Base-by-base conservation (phyloP, 2,113 vertebrate species). In the Illadopsis cleaveri region DNA sequence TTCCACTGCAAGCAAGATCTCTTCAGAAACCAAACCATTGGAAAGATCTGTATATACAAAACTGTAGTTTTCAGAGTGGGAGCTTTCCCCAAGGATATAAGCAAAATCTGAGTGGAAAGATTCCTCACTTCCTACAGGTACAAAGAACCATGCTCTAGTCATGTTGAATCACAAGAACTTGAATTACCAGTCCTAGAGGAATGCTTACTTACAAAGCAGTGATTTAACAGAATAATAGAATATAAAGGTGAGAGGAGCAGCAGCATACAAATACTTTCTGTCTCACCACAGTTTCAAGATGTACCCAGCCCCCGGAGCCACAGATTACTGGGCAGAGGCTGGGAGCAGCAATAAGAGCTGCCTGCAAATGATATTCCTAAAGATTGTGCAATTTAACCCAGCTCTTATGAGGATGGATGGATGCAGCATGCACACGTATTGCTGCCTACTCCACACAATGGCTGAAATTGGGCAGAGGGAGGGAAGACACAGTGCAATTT, bases 111-210 rank as follows among this genome's bases (percentile, higher is more conserved):
- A 54, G 45, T 31, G 35, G 47, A 66, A 91, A 64, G 45, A 79
- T 76, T 87, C 66, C 62, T 82, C 78, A 24, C 58, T 88, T 81
- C 27, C 56, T 82, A 50, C 28, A 75, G 62, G n/a, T 82, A 95
- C 58, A 86, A 91, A 73, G 75, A 90, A 61, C 53, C 38, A 62
- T 73, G 71, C 38, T 90, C 38, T 70, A 70, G 42, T 68, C 30
- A 19, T 6, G 19, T 23, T 80, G 33, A 76, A 31, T 84, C 60
- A 71, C 56, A 61, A 51, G 24, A 75, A 42, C 71, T 62, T 81
- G 79, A 81, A 78, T 80, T 95, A 90, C 62, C 51, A 85, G 82
- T 60, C 75, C 71, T 73, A 72, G 75, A 91, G 81, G 47, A 93
- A 79, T 47, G 30, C 31, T 91, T 42, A 28, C 38, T 72, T 73